These are phyloP conservation scores for Drepana falcataria DNA, from an alignment of 2,888 invertebrate genomes.

Conservation along the genomic window DNA sequence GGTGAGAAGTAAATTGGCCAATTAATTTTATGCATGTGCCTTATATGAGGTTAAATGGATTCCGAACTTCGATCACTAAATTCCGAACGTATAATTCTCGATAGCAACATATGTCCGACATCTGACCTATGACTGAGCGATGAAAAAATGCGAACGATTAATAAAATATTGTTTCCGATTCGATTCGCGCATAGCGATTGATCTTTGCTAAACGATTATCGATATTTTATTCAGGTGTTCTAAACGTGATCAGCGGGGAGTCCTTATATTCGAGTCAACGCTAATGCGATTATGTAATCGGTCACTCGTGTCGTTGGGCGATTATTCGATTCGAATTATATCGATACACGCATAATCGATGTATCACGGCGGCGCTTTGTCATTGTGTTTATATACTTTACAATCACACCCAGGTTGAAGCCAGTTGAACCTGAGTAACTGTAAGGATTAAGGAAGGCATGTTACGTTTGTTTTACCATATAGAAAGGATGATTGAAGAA, in stretches of 20 bases:
- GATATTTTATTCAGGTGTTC: conserved; percentile 12
- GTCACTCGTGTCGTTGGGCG: conserved; percentile 15
- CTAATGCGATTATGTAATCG: conserved; percentile 31
- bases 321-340: conserved; percentile 30
- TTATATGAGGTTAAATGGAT: background rate
- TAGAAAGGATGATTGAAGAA: too few species aligned
- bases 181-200: conserved; percentile 11
- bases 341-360: conserved; percentile 33
- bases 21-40: background rate
- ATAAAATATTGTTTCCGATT: conserved; percentile 20
- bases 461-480: too few species aligned
- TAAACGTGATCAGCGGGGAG: conserved; percentile 23
- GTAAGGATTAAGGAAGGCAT: too few species aligned
- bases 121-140: conserved; percentile 20
- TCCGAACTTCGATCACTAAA: background rate
- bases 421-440: too few species aligned
- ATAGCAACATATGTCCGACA: conserved; percentile 24
- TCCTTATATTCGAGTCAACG: conserved; percentile 36
- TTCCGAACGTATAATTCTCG: conserved; percentile 6
- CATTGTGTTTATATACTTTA: conserved; percentile 30
- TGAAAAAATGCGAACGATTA: conserved; percentile 21
- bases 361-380: conserved; percentile 43
- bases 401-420: conserved; percentile 2
- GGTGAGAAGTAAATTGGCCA: background rate
- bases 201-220: conserved; percentile 19